These are phyloP conservation scores for Drosophila equinoxialis DNA, from an alignment of 1,140 invertebrate species.

Conservation along the genomic window DNA sequence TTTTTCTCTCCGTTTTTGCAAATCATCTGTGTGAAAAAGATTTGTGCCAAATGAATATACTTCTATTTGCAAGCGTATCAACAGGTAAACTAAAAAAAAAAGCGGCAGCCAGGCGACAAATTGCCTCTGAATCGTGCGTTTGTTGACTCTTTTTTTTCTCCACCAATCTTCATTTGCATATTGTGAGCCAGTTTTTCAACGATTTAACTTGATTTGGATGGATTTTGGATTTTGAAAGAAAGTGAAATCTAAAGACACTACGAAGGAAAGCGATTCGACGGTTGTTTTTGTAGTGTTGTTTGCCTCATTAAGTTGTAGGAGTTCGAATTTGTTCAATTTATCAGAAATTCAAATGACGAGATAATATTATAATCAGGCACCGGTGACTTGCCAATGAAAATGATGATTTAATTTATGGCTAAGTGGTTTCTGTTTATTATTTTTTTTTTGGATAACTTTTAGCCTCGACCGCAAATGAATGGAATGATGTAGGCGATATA, in stretches of 20 bases:
- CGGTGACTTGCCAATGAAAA: conserved; percentile 34
- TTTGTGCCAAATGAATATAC: no score
- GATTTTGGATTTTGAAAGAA: conserved; percentile 46
- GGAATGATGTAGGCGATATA: conserved; percentile 10
- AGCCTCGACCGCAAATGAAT: conserved; percentile 39
- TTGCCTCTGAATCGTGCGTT: conserved; percentile 67
- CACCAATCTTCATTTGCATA: conserved; percentile 64
- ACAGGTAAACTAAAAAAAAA: conserved; percentile 10
- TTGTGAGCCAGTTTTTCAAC: conserved; percentile 62
- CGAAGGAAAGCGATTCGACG: conserved; percentile 64
- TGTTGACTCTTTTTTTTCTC: conserved; percentile 55
- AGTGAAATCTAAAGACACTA: conserved; percentile 52
- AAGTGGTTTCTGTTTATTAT: conserved; percentile 28
- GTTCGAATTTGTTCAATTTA: conserved; percentile 68
- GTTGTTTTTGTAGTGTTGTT: conserved; percentile 13
- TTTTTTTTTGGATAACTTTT: conserved; percentile 43
- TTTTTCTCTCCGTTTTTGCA: no score
- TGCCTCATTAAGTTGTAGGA: conserved; percentile 74
- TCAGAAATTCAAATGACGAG: conserved; percentile 48
- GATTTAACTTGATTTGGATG: conserved; percentile 27
- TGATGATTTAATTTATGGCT: conserved; percentile 61
- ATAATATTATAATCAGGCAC: conserved; percentile 68
- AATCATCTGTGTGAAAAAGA: no score
- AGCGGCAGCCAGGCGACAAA: conserved; percentile 58
- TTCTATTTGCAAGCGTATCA: not conserved